Base-by-base conservation (phyloP, 2,113 vertebrate species). In the Larimichthys crocea region DNA sequence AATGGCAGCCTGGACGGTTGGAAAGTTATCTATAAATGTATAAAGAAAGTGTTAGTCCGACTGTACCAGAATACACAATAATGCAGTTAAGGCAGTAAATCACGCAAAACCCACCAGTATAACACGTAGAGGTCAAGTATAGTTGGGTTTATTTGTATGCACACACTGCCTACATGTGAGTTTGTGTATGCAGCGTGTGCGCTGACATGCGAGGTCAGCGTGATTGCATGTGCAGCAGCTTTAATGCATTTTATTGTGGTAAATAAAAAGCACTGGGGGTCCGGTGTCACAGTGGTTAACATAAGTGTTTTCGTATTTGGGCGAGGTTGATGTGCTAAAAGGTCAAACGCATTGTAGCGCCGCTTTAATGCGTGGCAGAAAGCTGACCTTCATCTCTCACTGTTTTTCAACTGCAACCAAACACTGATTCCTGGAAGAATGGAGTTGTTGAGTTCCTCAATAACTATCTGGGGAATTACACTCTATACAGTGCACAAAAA, bases 271-370 rank as follows among this genome's bases (percentile, higher is more conserved):
- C 61, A 49, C 75, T 11, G 10, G 12, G 61, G 62, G 57, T 69
- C 53, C 40, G 61, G 77, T 88, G 80, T 80, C 80, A 80, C 72
- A 40, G 10, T 56, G 80, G 80, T 89, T 87, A 88, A 79, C 84
- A 59, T 74, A 68, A 81, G 64, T 81, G 64, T 82, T 70, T 70
- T 81, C 86, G 69, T 93, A 84, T 91, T 86, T 85, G 74, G 63
- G 26, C 8, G 57, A 83, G 76, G 85, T 76, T 56, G 68, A 78
- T 84, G 74, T 48, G 48, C 75, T 52, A 44, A 92, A 92, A 91
- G 87, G 91, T 90, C 89, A 88, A 29, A 35, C 72, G 74, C 79
- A 78, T 71, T 46, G 62, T 40, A 35, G 46, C n/a, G 29, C 22
- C 3, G 42, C 80, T 86, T 79, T 84, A 76, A 82, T 84, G 78